Evolutionary conservation across 2,797 vertebrate species (phyloP), one percentile per base, ranked within the genome.

Genomic region (Masticophis lateralis): DNA sequence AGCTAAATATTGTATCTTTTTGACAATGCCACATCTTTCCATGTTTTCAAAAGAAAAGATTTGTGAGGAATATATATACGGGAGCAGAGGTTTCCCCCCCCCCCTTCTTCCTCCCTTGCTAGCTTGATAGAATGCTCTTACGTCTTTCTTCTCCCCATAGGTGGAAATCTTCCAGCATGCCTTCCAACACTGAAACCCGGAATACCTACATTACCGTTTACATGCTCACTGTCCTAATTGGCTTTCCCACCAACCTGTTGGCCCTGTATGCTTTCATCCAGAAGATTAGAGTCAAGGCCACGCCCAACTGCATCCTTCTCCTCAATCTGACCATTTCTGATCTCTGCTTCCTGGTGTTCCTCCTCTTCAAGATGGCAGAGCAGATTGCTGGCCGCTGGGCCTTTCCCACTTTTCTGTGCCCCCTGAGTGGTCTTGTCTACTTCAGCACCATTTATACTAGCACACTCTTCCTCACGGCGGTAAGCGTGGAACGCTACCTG

Each of bases 361-460:
- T 98, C 92, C 97, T 97, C 0, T 93, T 98, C 57, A 96, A 96
- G 96, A 97, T 96, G 56, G 96, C 96, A 20, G 97, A 98, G 10
- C 96, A 96, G 0, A 89, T 53, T 0, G 91, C 93, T 10, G 93
- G 96, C 59, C 90, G 4, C 86, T 98, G 98, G 98, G 86, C 74
- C 0, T 95, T 98, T 59, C 97, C 97, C 2, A 2, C n/a, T 14
- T 13, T 93, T 79, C 37, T 98, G 51, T 98, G 98, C 51, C 96
- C 96, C 0, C 0, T 98, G 2, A 96, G 94, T 0, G 90, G 95
- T 0, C 97, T 97, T 32, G 63, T 97, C 87, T 98, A 97, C 95
- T 98, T 97, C 90, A 97, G 97, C 87, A 97, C 97, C 90, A 92
- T 98, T 94, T 98, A 98, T 43, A 96, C 97, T 92, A 97, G 96